Base-by-base conservation (phyloP, 64 coral and sea anemone species). In the Cladopsammia gracilis region DNA sequence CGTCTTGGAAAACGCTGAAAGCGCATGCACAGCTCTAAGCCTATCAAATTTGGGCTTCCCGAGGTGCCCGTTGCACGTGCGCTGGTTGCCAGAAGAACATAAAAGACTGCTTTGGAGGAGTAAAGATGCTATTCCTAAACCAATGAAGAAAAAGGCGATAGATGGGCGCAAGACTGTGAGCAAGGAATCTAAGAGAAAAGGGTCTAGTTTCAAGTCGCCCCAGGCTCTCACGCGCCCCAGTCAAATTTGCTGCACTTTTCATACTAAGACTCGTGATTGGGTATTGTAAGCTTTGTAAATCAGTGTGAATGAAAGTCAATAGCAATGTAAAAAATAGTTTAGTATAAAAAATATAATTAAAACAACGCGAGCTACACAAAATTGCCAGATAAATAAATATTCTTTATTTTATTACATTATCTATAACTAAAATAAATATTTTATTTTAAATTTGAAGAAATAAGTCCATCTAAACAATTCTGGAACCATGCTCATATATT, bases 11-110 rank as follows among this genome's bases (percentile, higher is more conserved):
- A 84, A 84, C 44, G 80, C 62, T 8, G 80, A 84, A 66, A 84
- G 47, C 19, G 80, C 80, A 20, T 84, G 80, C 45, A 43, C 61
- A 25, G 80, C 80, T 49, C 80, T 84, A 3, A 67, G 80, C 58
- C 61, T 84, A 16, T 84, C 80, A 49, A 84, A 84, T 51, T 84
- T 84, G n/a, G 80, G 80, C 16, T 84, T 84, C 23, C 80, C 80
- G 5, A 24, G 61, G 11, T 67, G 62, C 46, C 80, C 80, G 12
- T 46, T 84, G 44, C 80, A 84, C 19, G 60, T 84, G 20, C 62
- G 80, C 10, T 84, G 80, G 80, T 48, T 84, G 47, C 58, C 62
- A 15, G 80, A 84, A 4, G 8, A 84, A 24, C 18, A 62, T n/a
- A 84, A 84, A 67, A 84, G 20, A 45, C 45, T 84, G 7, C 34